These are phyloP conservation scores for Lytechinus pictus DNA, from an alignment of 35 echinoderm and acorn worm genomes.

Conservation along the genomic window DNA sequence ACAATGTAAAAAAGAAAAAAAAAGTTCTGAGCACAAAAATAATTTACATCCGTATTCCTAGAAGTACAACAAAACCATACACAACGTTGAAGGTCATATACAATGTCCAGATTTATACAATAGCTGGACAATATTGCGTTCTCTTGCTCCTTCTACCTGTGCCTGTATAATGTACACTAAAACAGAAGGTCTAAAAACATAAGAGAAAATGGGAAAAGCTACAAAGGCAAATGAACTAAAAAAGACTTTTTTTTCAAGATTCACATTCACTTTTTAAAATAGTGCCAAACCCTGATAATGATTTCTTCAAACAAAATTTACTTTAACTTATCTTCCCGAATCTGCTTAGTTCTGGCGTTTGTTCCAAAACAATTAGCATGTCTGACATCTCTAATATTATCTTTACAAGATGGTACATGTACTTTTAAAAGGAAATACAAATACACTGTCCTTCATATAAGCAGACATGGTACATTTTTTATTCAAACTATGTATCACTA, in stretches of 20 bases:
- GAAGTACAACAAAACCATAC: not conserved
- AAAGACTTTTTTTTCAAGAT: not conserved
- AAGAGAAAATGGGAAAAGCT: not conserved
- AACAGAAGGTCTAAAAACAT: not conserved
- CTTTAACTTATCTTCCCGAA: not conserved
- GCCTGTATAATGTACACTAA: not conserved
- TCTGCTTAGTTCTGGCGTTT: not conserved
- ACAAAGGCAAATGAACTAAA: not conserved
- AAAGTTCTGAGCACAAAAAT: constrained; percentile 34
- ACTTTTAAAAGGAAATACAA: not conserved
- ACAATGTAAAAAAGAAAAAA: constrained; percentile 37
- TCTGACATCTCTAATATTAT: not conserved
- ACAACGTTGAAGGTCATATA: not conserved
- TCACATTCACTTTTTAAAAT: not conserved
- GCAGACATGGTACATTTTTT: not conserved
- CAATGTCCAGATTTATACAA: not conserved
- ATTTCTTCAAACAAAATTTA: not conserved
- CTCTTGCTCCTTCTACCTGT: not conserved
- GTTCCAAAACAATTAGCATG: not conserved
- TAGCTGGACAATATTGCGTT: not conserved
- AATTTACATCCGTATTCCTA: constrained; percentile 44
- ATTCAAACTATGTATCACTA: not conserved
- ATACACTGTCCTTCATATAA: not conserved
- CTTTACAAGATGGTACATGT: not conserved
- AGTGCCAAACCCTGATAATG: not conserved